These are phyloP conservation scores for Protula sp. DNA, from an alignment of 2,888 invertebrate genomes.

Conservation along the genomic window DNA sequence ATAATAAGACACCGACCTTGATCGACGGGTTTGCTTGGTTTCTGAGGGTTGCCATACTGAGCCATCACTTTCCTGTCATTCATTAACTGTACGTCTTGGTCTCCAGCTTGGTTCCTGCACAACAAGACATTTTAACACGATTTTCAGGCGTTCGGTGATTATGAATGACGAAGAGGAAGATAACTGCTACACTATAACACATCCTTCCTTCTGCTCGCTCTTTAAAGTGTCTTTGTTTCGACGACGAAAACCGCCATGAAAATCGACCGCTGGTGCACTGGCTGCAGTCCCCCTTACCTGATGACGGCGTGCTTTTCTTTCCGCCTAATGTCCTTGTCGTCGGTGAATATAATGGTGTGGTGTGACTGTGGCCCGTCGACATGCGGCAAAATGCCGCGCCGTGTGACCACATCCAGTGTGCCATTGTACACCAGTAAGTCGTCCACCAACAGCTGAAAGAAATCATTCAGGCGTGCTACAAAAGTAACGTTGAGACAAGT, in stretches of 20 bases:
- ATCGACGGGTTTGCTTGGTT: constrained; percentile 45
- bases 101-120: constrained; percentile 29
- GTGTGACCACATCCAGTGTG: constrained; percentile 56
- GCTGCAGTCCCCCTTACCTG: too few species aligned
- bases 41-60: constrained; percentile 36
- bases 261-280: too few species aligned
- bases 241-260: too few species aligned
- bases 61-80: constrained; percentile 38
- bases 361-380: constrained; percentile 38
- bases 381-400: constrained; percentile 43
- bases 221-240: too few species aligned
- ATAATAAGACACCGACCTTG: constrained; percentile 32
- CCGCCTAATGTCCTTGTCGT: constrained; percentile 44
- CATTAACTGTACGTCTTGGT: constrained; percentile 49
- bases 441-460: constrained; percentile 68
- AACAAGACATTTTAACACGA: not conserved
- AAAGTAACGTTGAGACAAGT: not conserved
- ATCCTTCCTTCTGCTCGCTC: too few species aligned
- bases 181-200: too few species aligned
- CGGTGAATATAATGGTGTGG: constrained; percentile 53
- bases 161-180: too few species aligned
- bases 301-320: constrained; percentile 54
- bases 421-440: constrained; percentile 76
- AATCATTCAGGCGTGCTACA: too few species aligned
- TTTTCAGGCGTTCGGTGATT: too few species aligned